These are phyloP conservation scores for Cepaea nemoralis DNA, from an alignment of 1,140 invertebrate species.

Conservation along the genomic window DNA sequence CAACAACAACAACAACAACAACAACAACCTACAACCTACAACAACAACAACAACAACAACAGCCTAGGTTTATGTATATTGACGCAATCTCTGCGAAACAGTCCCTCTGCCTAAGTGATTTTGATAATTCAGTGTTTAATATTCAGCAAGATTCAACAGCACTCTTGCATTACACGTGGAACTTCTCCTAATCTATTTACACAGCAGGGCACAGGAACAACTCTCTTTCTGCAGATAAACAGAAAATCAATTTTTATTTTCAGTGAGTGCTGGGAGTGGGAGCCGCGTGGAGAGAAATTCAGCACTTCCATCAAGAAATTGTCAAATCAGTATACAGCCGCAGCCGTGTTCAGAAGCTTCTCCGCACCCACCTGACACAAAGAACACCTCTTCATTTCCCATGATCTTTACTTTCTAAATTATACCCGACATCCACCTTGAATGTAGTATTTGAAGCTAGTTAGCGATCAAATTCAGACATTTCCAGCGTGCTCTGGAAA, in stretches of 20 bases:
- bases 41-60: too few species aligned
- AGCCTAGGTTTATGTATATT: too few species aligned
- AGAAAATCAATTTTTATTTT: conserved; percentile 9
- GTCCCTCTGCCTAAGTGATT: too few species aligned
- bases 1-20: too few species aligned
- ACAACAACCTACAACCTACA: too few species aligned
- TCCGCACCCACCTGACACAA: not conserved
- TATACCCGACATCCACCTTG: not conserved
- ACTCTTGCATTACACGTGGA: too few species aligned
- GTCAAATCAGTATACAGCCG: not conserved
- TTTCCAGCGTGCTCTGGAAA: not conserved
- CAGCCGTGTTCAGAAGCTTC: not conserved
- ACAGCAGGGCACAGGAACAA: too few species aligned
- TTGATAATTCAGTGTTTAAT: too few species aligned
- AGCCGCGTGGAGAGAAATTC: not conserved
- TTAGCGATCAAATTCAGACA: conserved; percentile 13
- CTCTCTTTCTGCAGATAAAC: too few species aligned
- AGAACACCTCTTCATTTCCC: not conserved
- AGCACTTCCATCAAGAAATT: not conserved
- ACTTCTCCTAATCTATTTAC: too few species aligned
- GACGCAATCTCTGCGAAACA: too few species aligned
- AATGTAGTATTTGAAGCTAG: not conserved
- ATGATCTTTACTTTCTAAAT: not conserved
- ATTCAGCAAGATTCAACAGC: too few species aligned
- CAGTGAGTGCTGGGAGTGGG: not conserved